Evolutionary conservation across 2,797 vertebrate genomes (phyloP), one percentile per base, ranked within the genome.

Genomic region (Gastrophryne carolinensis): DNA sequence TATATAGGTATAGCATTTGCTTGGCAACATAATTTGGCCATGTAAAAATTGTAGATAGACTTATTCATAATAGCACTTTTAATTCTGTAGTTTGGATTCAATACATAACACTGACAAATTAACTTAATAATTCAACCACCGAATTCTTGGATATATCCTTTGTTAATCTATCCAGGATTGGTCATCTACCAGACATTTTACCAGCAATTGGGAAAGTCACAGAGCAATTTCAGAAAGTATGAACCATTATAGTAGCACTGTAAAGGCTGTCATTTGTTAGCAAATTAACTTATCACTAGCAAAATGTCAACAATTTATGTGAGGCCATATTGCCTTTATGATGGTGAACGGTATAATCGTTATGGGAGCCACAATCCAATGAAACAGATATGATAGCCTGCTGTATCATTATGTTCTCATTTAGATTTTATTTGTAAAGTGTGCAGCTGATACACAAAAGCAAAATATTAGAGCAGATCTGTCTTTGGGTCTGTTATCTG

Each of bases 271-370:
- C 30, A 53, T 70, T 70, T 57, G 67, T 57, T 70, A 70, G 54
- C 26, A 57, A 70, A 70, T 58, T 34, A 70, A 70, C 37, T 57
- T 70, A 70, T 62, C 58, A 41, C 37, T 26, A 70, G 67, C 53
- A 70, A 58, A 58, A 70, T 70, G 53, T 70, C 67, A 70, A 70
- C 52, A 70, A 70, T 70, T 54, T 70, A 70, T 70, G 53, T 47
- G 21, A 47, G 54, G 53, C 67, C 52, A 70, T 70, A 70, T 68
- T 68, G 65, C 50, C 50, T 68, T 68, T 68, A 68, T 56, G 65
- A 68, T 54, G 21, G 65, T 24, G 44, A 68, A 56, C 65, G 12
- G 13, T 68, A 56, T 68, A 68, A 68, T 68, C 65, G 65, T 68
- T 68, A 68, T 41, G 65, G 65, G 49, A 68, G 50, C 34, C 53